Base-by-base conservation (phyloP, 2,797 vertebrate genomes). In the Austrolebias charrua region DNA sequence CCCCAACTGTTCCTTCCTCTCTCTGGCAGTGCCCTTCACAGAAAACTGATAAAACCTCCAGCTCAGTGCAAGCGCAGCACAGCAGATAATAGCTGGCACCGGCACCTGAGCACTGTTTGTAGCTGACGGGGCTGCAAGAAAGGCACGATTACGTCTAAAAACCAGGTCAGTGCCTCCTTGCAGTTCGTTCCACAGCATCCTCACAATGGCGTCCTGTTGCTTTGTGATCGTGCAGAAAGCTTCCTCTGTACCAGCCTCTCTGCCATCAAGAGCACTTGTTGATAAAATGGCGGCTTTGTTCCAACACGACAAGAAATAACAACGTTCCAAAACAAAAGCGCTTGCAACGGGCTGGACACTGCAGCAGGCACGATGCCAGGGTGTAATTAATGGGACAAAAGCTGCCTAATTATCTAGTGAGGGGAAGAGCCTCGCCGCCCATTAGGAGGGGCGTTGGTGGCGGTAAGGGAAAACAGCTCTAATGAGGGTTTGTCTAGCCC, bases 381-480 rank as follows among this genome's bases (percentile, higher is more conserved):
- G 69, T 73, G 84, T 83, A 90, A 92, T 92, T 90, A 90, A 75
- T 59, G 73, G 82, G 89, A 92, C 89, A 91, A 92, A 86, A 92
- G 87, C 89, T 90, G 71, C 90, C 92, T 89, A 92, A 92, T 92
- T 92, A 92, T 89, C 87, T 70, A 70, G 78, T 45, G 61, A 80
- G 73, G 82, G 73, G 89, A 89, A 83, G 83, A 84, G 73, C 51
- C 65, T 60, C 0, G 43, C 55, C 42, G 72, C 77, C 80, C 88
- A 90, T 86, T 82, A 79, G 76, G 79, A 82, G 69, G 82, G 82
- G 76, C 74, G 77, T 70, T 76, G 85, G 78, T 65, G 50, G 81
- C 60, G 61, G 68, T 53, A 43, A 79, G 81, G 72, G 73, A 86
- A 82, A 89, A 86, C 75, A 75, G 79, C 83, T 75, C 84, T 91